Conservation (phyloP, 2,888 invertebrate species). For the Rotaria magnacalcarata region DNA sequence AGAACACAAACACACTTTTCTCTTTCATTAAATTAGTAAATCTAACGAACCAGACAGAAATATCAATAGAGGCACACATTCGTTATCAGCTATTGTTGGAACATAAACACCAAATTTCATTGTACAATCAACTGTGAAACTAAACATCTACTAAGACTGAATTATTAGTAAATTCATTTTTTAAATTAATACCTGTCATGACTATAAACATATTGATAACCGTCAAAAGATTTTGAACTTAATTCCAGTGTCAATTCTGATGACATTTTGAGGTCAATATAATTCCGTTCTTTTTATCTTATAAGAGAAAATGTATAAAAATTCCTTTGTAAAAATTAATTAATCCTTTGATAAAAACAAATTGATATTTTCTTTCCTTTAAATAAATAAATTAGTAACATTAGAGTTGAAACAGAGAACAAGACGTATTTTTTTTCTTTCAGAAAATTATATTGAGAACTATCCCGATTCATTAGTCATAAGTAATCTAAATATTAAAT, state of each 20-base stretch:
- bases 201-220: slow-evolving; percentile 76
- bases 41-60: slow-evolving; percentile 68
- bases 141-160: slow-evolving; percentile 51
- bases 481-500: too few species aligned
- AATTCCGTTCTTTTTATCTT: too few species aligned
- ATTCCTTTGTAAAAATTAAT: too few species aligned
- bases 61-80: slow-evolving; percentile 74
- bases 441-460: too few species aligned
- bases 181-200: slow-evolving; percentile 68
- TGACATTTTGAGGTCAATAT: not conserved
- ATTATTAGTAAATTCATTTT: slow-evolving; percentile 7
- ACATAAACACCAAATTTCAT: slow-evolving; percentile 89
- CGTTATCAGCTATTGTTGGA: slow-evolving; percentile 68
- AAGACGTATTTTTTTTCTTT: too few species aligned
- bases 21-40: slow-evolving; percentile 37
- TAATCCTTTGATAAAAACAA: too few species aligned
- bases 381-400: too few species aligned
- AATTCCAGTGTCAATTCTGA: not conserved
- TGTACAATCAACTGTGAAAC: slow-evolving; percentile 71
- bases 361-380: too few species aligned
- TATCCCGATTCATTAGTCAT: too few species aligned
- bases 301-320: too few species aligned
- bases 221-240: slow-evolving; percentile 60
- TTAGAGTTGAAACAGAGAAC: too few species aligned
- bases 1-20: slow-evolving; percentile 44